Evolutionary conservation across 2,888 invertebrate genomes (phyloP), one percentile per base, ranked within the genome.

Genomic region (Brenthis daphne): DNA sequence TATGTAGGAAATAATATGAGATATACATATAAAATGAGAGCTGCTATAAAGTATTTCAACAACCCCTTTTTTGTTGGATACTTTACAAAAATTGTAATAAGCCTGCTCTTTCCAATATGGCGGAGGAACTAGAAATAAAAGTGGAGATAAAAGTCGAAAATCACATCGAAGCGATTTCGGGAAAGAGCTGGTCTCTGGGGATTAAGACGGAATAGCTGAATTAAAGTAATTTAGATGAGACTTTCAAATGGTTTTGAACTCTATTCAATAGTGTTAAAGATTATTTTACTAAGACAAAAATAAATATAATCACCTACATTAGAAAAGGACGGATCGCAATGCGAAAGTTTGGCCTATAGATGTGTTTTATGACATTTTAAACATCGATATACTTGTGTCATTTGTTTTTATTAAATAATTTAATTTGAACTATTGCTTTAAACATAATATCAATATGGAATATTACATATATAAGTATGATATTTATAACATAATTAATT

Each of bases 71-170:
- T n/a, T 16, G 24, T 58, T 66, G 20, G 57, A 37, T 75, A 71
- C 74, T 67, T 75, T 70, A 78, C 76, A 79, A 79, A 79, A 75
- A 78, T 74, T 75, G 77, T 77, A 81, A 79, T 80, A 79, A 79
- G 79, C 70, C 75, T 74, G 71, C 74, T 73, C 73, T 66, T 74
- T 79, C 74, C 79, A 80, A 82, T 81, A 79, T 77, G 76, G 60
- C 54, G 53, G 74, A 61, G 69, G 69, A 70, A 75, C 72, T 74
- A 76, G 76, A 74, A 78, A 78, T 76, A 71, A 74, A 82, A 79
- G 76, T 80, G 20, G 71, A 77, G 79, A 77, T 77, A 73, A 82
- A 81, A 81, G 77, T 80, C 75, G 79, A 82, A 80, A 81, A 82
- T 83, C 81, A 79, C 82, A 77, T 80, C 77, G 79, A 66, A 67